Base-by-base conservation (phyloP, 1,140 invertebrate genomes). In the Chironomus tepperi region DNA sequence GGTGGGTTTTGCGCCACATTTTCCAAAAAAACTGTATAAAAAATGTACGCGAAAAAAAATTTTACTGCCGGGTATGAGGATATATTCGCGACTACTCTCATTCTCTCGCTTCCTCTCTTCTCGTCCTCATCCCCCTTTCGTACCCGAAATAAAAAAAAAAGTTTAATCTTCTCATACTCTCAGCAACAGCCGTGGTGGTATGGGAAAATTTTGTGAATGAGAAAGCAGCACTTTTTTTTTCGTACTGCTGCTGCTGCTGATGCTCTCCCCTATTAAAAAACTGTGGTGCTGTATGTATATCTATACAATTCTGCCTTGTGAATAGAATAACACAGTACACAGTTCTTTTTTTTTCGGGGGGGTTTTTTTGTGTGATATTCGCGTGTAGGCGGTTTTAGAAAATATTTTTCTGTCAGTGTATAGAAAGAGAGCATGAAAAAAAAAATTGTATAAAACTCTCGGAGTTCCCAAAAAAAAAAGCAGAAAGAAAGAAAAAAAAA, bases 331-430 rank as follows among this genome's bases (percentile, higher is more conserved):
- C 24, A 34, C 24, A 34, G 24, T 34, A 34, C 24, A 34, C 24
- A 34, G 24, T 34, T 34, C 24, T 34, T 34, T 34, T 34, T n/a
- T 34, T 34, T 34, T 5, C 2, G 24, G 24, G 24, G 24, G 1
- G 1, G 1, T 34, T 34, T 34, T 70, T 3, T 10, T 70, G 65
- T 70, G 18, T 70, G 65, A 10, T 70, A 21, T 70, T 67, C 65
- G 65, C 65, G 65, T 70, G 65, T 70, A 70, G 65, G 65, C 65
- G 65, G 65, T 67, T 16, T 70, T 70, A 70, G 65, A 70, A 70
- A 70, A 70, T 70, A 70, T 70, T 70, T 18, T 70, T 9, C 65
- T 70, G 65, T 18, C 65, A 70, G 65, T 70, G 65, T 57, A 57
- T 57, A 70, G 65, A 70, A 18, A 70, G 65, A 70, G 65, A 70